These are phyloP conservation scores for Helicoverpa armigera DNA, from an alignment of 1,140 invertebrate genomes.

Conservation along the genomic window DNA sequence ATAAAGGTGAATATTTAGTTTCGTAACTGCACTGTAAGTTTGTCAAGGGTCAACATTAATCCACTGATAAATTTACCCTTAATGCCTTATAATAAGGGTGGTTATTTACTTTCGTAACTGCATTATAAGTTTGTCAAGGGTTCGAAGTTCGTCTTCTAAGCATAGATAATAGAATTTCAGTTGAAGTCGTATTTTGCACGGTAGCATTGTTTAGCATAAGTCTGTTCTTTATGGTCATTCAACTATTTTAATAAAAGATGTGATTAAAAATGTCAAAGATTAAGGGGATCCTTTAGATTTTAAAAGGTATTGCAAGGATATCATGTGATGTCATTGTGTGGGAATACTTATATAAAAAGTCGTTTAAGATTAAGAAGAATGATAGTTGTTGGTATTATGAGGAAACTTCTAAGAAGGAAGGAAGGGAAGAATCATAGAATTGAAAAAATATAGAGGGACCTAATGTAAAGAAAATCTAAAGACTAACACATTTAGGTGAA, in stretches of 20 bases:
- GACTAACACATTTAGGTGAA: too few relatives aligned
- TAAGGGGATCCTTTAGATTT: slow-evolving; percentile 4
- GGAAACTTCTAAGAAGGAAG: too few relatives aligned
- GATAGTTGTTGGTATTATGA: too few relatives aligned
- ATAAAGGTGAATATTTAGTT: not conserved
- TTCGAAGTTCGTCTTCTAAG: slow-evolving; percentile 8
- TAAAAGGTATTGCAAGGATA: not conserved
- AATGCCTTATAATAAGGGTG: not conserved
- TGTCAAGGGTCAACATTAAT: slow-evolving; percentile 8
- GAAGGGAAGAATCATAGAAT: too few relatives aligned
- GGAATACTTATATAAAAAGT: not conserved
- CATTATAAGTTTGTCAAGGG: slow-evolving; percentile 20
- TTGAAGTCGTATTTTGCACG: slow-evolving; percentile 44
- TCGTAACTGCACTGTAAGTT: not conserved
- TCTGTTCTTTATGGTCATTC: slow-evolving; percentile 41
- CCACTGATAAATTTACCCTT: not conserved
- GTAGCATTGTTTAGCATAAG: slow-evolving; percentile 33
- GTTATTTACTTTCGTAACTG: not conserved
- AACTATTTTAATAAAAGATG: slow-evolving; percentile 37
- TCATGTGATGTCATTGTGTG: slow-evolving; percentile 3
- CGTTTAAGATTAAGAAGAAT: not conserved
- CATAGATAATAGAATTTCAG: slow-evolving; percentile 36
- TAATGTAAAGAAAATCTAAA: too few relatives aligned
- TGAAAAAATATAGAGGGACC: too few relatives aligned
- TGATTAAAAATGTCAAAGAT: slow-evolving; percentile 26